Conservation (phyloP, 2,888 invertebrate species). For the Micoletzkya japonica region DNA sequence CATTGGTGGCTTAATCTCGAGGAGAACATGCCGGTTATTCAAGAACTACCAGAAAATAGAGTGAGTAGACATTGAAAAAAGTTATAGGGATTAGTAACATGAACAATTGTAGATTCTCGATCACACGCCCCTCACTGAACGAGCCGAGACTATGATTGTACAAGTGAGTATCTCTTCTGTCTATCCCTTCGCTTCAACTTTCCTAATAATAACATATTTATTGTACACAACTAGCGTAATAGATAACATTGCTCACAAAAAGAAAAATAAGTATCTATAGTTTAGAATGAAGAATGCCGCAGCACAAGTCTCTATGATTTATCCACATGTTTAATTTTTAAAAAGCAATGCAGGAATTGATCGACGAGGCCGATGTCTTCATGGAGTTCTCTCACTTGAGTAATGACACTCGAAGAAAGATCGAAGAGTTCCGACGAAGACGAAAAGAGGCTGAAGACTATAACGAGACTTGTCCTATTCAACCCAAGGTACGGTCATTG, state of each 20-base stretch:
- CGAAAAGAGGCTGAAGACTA: constrained; percentile 63
- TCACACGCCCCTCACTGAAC: constrained; percentile 62
- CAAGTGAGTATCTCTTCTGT: constrained; percentile 46
- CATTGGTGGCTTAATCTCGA: constrained; percentile 91
- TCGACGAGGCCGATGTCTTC: constrained; percentile 64
- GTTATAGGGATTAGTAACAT: background rate
- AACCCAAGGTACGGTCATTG: constrained; percentile 54
- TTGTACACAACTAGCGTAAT: too few species aligned
- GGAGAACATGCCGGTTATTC: constrained; percentile 63
- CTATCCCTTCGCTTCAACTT: too few species aligned
- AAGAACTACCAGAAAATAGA: constrained; percentile 64
- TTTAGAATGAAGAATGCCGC: too few species aligned
- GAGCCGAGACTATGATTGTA: constrained; percentile 62
- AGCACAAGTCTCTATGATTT: too few species aligned
- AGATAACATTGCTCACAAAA: too few species aligned
- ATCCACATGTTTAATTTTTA: too few species aligned
- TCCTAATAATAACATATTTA: too few species aligned
- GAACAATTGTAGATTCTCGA: constrained; percentile 52
- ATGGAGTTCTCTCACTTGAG: constrained; percentile 55
- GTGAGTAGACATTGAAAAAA: constrained; percentile 32
- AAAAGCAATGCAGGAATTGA: constrained; percentile 46
- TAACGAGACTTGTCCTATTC: constrained; percentile 61
- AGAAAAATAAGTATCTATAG: too few species aligned
- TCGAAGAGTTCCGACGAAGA: constrained; percentile 63
- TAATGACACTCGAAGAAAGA: constrained; percentile 52